Conservation (phyloP, 1,140 invertebrate species). For the Drosophila bocqueti region DNA sequence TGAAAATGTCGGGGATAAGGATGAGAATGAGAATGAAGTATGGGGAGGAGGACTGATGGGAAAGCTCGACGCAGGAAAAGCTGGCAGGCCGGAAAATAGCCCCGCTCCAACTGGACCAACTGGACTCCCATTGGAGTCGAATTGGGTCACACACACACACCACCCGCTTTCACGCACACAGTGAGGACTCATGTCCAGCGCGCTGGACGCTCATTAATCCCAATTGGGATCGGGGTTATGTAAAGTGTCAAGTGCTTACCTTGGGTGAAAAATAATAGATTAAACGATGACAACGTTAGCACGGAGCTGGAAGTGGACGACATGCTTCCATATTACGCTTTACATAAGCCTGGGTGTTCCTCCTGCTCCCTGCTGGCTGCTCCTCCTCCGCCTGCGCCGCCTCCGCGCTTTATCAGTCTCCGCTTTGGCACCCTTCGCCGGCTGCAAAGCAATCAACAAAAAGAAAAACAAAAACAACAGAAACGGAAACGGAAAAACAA, state of each 20-base stretch:
- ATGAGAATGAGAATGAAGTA: conserved; percentile 1
- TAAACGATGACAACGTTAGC: conserved; percentile 84
- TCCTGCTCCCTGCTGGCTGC: not conserved
- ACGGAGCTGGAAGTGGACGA: conserved; percentile 83
- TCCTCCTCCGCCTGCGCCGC: conserved; percentile 13
- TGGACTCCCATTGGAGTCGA: conserved; percentile 20
- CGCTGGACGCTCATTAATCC: conserved; percentile 21
- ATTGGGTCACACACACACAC: conserved; percentile 19
- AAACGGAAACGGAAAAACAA: conserved; percentile 31
- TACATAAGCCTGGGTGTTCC: conserved; percentile 67
- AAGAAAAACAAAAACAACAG: conserved; percentile 5
- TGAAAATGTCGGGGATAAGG: conserved; percentile 5
- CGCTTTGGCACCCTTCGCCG: conserved; percentile 31
- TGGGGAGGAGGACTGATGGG: not conserved
- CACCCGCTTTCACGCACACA: not conserved
- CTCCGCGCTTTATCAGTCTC: conserved; percentile 24
- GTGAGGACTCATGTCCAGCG: not conserved
- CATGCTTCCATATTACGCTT: conserved; percentile 84
- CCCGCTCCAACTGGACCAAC: conserved; percentile 3
- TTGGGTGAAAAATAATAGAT: conserved; percentile 85
- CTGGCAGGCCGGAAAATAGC: conserved; percentile 10
- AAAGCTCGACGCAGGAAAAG: not conserved
- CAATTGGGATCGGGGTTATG: conserved; percentile 41
- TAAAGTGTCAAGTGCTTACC: conserved; percentile 66
- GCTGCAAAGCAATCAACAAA: conserved; percentile 44